Evolutionary conservation across 2,797 vertebrate genomes (phyloP).

Genomic region (Oreortyx pictus): DNA sequence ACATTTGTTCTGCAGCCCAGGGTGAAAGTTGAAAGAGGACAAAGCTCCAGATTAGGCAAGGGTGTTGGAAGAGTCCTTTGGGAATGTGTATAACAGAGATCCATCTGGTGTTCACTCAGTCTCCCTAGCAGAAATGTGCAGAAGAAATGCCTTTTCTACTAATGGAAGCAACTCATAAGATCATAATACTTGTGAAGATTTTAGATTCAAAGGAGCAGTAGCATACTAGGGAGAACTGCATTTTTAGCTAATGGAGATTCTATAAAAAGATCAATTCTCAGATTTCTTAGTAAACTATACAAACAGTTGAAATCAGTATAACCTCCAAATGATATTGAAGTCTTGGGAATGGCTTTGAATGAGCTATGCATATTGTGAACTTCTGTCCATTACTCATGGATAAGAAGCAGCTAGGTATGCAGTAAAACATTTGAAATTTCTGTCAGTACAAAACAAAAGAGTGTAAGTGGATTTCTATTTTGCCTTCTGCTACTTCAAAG

Average conservation of each 20-base stretch:
- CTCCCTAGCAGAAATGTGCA: background rate
- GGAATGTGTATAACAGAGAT: background rate
- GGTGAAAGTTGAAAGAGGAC: background rate
- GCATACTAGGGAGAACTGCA: background rate
- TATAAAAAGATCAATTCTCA: background rate
- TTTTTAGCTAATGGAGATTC: background rate
- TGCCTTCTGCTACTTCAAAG: background rate
- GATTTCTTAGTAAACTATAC: background rate
- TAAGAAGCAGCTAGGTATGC: background rate
- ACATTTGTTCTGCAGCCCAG: background rate
- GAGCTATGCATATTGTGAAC: background rate
- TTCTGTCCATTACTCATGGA: background rate
- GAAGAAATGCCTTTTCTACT: background rate
- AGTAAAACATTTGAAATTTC: background rate
- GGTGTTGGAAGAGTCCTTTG: background rate
- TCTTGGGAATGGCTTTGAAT: too few relatives aligned
- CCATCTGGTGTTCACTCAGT: background rate
- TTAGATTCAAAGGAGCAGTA: background rate
- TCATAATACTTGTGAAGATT: background rate
- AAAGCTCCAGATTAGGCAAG: background rate
- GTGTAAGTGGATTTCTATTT: background rate
- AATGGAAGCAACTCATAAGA: background rate
- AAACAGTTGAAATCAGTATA: background rate
- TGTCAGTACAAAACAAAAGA: background rate
- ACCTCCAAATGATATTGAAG: background rate